These are phyloP conservation scores for Syncerus caffer DNA, from an alignment of 2,797 vertebrate genomes.

Conservation along the genomic window DNA sequence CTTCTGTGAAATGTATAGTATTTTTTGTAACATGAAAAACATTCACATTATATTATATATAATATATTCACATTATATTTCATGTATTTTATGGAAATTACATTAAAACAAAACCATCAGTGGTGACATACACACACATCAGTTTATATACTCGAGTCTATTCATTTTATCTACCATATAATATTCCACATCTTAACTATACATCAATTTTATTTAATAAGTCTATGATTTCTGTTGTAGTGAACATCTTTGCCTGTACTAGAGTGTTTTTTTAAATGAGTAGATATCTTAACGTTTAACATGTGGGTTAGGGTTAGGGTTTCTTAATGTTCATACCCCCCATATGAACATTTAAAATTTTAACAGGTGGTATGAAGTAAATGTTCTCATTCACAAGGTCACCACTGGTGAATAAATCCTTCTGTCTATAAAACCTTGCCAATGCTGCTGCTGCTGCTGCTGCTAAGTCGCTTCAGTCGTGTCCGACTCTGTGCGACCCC, in stretches of 20 bases:
- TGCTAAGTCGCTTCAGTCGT: no score
- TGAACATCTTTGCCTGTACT: not conserved
- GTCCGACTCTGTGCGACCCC: no score
- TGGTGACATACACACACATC: not conserved
- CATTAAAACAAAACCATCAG: not conserved
- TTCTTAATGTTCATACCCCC: not conserved
- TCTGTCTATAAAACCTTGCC: not conserved
- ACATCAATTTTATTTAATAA: not conserved
- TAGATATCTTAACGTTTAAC: not conserved
- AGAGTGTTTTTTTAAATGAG: not conserved
- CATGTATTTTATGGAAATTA: not conserved
- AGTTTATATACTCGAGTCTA: not conserved
- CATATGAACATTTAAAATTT: not conserved
- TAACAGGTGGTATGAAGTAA: not conserved
- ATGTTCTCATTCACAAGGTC: not conserved
- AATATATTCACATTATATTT: not conserved
- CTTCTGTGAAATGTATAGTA: not conserved
- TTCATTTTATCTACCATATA: slow-evolving; percentile 1
- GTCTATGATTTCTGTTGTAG: not conserved
- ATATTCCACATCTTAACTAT: not conserved
- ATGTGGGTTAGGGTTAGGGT: not conserved
- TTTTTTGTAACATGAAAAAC: not conserved
- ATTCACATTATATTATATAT: not conserved
- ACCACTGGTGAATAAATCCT: not conserved
- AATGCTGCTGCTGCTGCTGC: not conserved